Evolutionary conservation across 2,888 invertebrate genomes (phyloP).

Genomic region (Steinernema hermaphroditum): DNA sequence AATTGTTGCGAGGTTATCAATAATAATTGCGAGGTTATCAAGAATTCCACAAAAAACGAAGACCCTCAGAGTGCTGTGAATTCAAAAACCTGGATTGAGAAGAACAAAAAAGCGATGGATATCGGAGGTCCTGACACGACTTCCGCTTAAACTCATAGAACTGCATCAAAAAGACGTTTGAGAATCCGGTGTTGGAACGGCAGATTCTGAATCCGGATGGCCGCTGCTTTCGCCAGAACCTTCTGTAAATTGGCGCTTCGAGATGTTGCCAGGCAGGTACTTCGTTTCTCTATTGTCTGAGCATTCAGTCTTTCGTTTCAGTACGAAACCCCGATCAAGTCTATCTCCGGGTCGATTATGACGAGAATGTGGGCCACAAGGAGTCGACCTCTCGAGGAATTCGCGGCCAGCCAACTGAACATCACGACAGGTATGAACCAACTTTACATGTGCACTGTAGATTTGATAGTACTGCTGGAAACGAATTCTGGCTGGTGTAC

Average conservation of each 20-base stretch:
- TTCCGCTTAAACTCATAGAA: neutral
- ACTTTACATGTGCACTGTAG: too few relatives aligned
- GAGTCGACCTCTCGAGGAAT: constrained; percentile 42
- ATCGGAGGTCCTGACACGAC: neutral
- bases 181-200: neutral
- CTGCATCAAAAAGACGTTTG: too few relatives aligned
- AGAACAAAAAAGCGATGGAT: neutral
- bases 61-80: too few relatives aligned
- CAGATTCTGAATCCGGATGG: neutral
- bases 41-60: too few relatives aligned
- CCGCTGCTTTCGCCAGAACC: neutral
- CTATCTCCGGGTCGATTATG: constrained; percentile 45
- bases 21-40: too few relatives aligned
- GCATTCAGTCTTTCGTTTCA: constrained; percentile 31
- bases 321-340: constrained; percentile 45
- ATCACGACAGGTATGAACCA: constrained; percentile 43
- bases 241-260: constrained; percentile 14
- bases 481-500: too few relatives aligned
- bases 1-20: too few relatives aligned
- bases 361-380: constrained; percentile 39
- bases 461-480: neutral
- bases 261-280: constrained; percentile 27
- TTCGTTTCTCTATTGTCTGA: neutral
- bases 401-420: constrained; percentile 43
- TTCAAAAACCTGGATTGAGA: too few relatives aligned